Evolutionary conservation across 1,140 invertebrate species (phyloP).

Genomic region (Anastrepha obliqua): DNA sequence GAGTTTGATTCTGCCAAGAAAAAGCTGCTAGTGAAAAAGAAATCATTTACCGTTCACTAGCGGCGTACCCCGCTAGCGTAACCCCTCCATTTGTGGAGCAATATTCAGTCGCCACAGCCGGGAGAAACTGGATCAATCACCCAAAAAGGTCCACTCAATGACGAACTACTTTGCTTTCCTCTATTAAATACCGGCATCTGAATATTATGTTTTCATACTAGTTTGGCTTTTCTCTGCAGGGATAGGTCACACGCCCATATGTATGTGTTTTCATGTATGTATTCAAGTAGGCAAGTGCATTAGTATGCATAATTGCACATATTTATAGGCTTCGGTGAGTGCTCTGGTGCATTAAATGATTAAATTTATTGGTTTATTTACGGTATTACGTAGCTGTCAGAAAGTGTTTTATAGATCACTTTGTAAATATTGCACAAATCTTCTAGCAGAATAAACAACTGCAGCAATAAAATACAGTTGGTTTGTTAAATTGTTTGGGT

Average conservation of each 20-base stretch:
- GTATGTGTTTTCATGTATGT: neutral
- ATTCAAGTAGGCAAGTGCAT: neutral
- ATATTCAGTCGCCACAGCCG: too few relatives aligned
- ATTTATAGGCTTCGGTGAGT: neutral
- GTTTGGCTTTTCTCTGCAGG: too few relatives aligned
- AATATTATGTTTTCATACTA: too few relatives aligned
- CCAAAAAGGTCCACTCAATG: too few relatives aligned
- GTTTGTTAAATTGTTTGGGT: conserved; percentile 16
- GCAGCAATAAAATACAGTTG: conserved; percentile 45
- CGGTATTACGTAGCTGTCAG: conserved; percentile 31
- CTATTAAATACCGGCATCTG: too few relatives aligned
- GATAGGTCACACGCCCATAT: neutral
- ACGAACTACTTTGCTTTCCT: too few relatives aligned
- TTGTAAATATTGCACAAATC: conserved; percentile 38
- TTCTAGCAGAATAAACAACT: conserved; percentile 3
- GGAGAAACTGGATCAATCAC: too few relatives aligned
- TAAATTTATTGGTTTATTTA: conserved; percentile 31
- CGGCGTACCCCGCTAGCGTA: too few relatives aligned
- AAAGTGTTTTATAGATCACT: conserved; percentile 39
- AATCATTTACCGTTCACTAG: too few relatives aligned
- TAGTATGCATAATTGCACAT: neutral
- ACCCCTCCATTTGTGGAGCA: too few relatives aligned
- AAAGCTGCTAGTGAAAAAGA: too few relatives aligned
- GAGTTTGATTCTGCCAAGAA: too few relatives aligned
- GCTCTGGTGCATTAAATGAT: conserved; percentile 23